Evolutionary conservation across 2,797 vertebrate genomes (phyloP), one percentile per base, ranked within the genome.

Genomic region (Phrynocephalus guinanensis): DNA sequence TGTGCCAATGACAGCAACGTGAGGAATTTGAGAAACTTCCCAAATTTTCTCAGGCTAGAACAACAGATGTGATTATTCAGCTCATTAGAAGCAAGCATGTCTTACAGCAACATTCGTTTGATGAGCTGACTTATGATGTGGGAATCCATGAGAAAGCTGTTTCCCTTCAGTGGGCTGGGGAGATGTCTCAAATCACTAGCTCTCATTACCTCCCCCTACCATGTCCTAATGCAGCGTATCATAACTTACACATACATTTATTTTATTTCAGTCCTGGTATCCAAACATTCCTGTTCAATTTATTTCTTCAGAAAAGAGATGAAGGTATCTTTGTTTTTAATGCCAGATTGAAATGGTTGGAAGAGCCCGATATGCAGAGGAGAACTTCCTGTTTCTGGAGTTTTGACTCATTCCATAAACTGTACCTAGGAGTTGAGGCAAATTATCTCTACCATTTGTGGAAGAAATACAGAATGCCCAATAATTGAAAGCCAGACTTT

Each of bases 51-150:
- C 95, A 95, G 94, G 93, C 92, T 96, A 94, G 91, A 96, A 89
- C 94, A 95, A 92, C 93, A 95, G 94, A 96, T 95, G 95, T 93
- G 94, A 94, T 93, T 94, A 93, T 94, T 95, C 94, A 86, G 88
- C 95, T 95, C 90, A 91, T 95, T 95, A 94, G 84, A 63, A 94
- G 89, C 93, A 38, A 89, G 90, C 91, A 92, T 63, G 89, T 95
- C 91, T 93, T 89, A 92, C 92, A 95, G 91, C 93, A 94, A 92
- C 78, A 66, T 87, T 92, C 95, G 93, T 95, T 96, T 95, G 96
- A 96, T 96, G 96, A 96, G 94, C 93, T 96, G 95, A 96, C 95
- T 91, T 94, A 96, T 94, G 95, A 95, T 95, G 95, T 97, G 97
- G 96, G 96, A 97, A 97, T 95, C 93, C 95, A 94, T 91, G 91